Conservation (phyloP, 2,113 vertebrate genomes). For the Callorhinus ursinus region DNA sequence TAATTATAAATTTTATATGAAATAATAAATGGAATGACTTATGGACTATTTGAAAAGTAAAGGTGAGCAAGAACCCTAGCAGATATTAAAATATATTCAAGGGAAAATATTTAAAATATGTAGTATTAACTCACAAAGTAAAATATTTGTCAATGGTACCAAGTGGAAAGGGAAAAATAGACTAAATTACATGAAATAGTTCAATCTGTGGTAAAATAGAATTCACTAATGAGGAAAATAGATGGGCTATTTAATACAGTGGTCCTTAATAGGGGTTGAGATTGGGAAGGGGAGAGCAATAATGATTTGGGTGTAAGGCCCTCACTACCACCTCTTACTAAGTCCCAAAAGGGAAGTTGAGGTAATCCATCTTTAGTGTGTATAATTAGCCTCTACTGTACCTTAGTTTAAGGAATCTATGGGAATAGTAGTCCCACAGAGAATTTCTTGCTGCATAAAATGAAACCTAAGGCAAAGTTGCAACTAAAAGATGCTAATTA, state of each 20-base stretch:
- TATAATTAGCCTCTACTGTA: not conserved
- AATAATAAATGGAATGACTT: not conserved
- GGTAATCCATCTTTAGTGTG: not conserved
- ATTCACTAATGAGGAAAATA: not conserved
- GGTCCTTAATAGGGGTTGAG: not conserved
- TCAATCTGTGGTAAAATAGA: not conserved
- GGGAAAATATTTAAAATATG: not conserved
- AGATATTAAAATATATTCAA: constrained; percentile 25
- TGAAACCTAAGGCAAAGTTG: not conserved
- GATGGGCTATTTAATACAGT: not conserved
- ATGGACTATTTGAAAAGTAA: not conserved
- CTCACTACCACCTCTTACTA: not conserved
- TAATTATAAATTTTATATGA: not conserved
- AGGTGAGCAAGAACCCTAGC: not conserved
- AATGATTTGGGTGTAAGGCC: not conserved
- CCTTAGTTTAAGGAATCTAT: not conserved
- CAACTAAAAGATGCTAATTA: not conserved
- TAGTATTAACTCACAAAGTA: not conserved
- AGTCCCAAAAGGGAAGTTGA: not conserved
- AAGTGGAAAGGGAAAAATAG: not conserved
- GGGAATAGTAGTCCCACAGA: not conserved
- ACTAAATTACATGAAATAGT: constrained; percentile 15
- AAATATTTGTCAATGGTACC: not conserved
- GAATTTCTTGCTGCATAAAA: not conserved
- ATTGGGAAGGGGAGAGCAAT: not conserved